Percentiles rank a stretch among this genome's conserved stretches.
Conservation (phyloP, 2,113 vertebrate species). For the Prunella fulvescens region DNA sequence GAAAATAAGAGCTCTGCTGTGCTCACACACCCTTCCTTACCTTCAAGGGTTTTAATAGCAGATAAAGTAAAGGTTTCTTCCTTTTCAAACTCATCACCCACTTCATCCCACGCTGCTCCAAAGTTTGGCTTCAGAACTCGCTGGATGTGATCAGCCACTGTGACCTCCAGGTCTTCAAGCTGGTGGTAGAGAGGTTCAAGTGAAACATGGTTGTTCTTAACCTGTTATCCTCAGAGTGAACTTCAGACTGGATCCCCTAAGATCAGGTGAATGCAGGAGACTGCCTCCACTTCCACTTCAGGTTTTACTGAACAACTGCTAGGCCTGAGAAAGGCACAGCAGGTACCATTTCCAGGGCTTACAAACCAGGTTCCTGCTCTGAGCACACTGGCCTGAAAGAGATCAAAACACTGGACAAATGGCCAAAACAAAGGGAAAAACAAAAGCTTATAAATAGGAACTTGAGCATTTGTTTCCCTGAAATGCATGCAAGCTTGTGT, state of each 20-base stretch:
- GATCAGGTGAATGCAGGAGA: not conserved
- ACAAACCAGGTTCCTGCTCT: not conserved
- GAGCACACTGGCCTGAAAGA: not conserved
- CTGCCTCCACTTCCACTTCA: not conserved
- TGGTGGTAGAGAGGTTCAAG: slow-evolving; percentile 6
- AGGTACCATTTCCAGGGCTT: not conserved
- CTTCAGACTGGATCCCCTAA: not conserved
- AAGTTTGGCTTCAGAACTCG: slow-evolving; percentile 82
- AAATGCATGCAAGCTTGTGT: not conserved
- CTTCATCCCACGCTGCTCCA: slow-evolving; percentile 82
- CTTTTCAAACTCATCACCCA: slow-evolving; percentile 80
- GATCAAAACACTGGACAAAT: not conserved
- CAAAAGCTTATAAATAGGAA: not conserved
- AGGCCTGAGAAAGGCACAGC: not conserved
- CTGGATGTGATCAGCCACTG: slow-evolving; percentile 80
- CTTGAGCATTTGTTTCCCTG: not conserved
- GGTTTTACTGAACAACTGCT: not conserved
- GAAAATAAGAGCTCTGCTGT: not conserved
- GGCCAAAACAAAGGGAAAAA: not conserved
- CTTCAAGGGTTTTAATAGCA: slow-evolving; percentile 80
- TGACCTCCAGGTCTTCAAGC: slow-evolving; percentile 82
- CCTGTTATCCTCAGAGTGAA: not conserved
- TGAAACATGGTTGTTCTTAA: not conserved
- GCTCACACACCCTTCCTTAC: slow-evolving; percentile 53
- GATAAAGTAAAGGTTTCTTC: slow-evolving; percentile 83